Conservation (phyloP, 2,888 invertebrate genomes). For the Drosophila multiciliata region DNA sequence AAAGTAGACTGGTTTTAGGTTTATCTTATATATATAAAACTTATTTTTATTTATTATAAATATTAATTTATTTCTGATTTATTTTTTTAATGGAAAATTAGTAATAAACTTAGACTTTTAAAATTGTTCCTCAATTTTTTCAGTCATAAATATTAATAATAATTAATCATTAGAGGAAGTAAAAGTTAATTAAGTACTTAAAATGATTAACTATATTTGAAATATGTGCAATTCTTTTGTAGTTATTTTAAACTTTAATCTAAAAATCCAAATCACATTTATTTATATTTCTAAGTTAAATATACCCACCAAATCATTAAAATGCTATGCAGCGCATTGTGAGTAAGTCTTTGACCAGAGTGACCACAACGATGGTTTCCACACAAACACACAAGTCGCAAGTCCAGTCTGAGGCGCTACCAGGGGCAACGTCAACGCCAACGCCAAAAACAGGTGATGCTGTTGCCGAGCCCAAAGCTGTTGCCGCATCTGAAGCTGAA, state of each 20-base stretch:
- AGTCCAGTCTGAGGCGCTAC: conserved; percentile 30
- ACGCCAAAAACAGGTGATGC: conserved; percentile 52
- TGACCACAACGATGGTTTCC: conserved; percentile 19
- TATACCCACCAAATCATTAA: neutral
- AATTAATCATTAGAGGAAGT: neutral
- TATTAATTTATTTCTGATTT: neutral
- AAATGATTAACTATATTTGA: neutral
- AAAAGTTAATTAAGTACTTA: neutral
- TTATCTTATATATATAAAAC: neutral
- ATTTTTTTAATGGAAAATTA: neutral
- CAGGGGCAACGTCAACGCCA: conserved; percentile 33
- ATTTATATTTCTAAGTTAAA: neutral
- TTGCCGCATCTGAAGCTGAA: conserved; percentile 15
- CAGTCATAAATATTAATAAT: neutral
- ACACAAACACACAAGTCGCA: conserved; percentile 14
- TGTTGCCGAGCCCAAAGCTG: conserved; percentile 20
- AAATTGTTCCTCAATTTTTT: neutral
- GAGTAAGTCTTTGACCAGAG: conserved; percentile 29
- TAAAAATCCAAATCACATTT: neutral
- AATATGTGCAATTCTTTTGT: neutral
- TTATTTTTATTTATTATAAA: neutral
- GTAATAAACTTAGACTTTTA: neutral
- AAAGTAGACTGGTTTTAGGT: neutral
- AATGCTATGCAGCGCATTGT: conserved; percentile 1
- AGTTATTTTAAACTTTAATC: neutral